Evolutionary conservation across 53 echinoderm and acorn worm genomes (phyloP).

Genomic region (Astropecten irregularis): DNA sequence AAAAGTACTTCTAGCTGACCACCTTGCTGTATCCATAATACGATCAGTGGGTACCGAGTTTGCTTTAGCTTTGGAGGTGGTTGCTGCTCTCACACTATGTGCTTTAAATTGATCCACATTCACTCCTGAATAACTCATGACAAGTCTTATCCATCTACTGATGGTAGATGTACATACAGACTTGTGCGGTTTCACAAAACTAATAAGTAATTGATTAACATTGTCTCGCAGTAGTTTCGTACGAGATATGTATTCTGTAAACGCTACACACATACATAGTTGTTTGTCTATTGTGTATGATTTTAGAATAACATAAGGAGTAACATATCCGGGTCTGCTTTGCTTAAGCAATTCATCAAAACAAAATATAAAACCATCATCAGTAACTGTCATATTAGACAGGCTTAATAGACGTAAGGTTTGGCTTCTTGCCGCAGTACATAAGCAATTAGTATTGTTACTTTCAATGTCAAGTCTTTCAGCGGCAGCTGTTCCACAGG

Average conservation of each 20-base stretch:
- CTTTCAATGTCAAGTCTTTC: constrained; percentile 7
- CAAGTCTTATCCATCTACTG: constrained; percentile 29
- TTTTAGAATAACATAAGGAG: neutral
- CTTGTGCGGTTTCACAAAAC: no score
- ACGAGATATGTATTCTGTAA: neutral
- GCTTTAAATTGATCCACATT: constrained; percentile 16
- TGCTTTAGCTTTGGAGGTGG: constrained; percentile 8
- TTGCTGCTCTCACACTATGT: constrained; percentile 54
- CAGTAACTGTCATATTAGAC: constrained; percentile 17
- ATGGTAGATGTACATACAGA: neutral
- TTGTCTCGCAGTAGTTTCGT: no score
- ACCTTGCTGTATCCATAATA: constrained; percentile 15
- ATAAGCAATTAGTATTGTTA: constrained; percentile 6
- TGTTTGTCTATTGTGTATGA: neutral
- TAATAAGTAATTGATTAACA: no score
- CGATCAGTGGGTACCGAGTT: constrained; percentile 34
- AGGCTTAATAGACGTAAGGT: neutral
- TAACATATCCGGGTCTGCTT: constrained; percentile 29
- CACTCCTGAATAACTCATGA: constrained; percentile 16
- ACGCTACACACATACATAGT: constrained; percentile 2
- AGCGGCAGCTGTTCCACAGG: constrained; percentile 1
- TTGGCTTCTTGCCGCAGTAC: constrained; percentile 13
- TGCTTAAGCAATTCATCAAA: constrained; percentile 35
- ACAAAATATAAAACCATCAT: constrained; percentile 4
- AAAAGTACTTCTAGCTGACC: constrained; percentile 41